Evolutionary conservation across 2,888 invertebrate species (phyloP), one percentile per base, ranked within the genome.

Genomic region (Apoda limacodes): DNA sequence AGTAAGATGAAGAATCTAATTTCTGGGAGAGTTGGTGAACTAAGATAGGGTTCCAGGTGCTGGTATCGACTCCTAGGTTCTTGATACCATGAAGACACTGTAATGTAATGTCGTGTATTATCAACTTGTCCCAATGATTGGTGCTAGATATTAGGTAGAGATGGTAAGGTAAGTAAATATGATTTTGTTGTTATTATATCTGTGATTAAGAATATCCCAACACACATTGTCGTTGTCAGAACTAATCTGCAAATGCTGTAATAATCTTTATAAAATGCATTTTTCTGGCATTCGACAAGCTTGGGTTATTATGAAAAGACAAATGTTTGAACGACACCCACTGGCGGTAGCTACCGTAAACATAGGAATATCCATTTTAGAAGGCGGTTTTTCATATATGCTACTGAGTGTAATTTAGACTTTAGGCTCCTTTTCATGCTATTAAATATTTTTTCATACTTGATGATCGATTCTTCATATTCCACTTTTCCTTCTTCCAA

Each of bases 291-390:
- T n/a, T n/a, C n/a, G n/a, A n/a, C n/a, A n/a, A n/a, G n/a, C n/a
- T n/a, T n/a, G n/a, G n/a, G n/a, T n/a, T n/a, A n/a, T n/a, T n/a
- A n/a, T 34, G 21, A 3, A 5, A 19, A 9, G 28, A 35, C 4
- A 35, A 12, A 14, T 34, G 30, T n/a, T 34, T 24, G 32, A 30
- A 20, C 9, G 30, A 21, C 9, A 15, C 9, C 27, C 25, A 22
- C 20, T 27, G 9, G 9, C 26, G 14, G 10, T 35, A 35, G 9
- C 9, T 19, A 9, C 19, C 19, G 19, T 6, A 9, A 19, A n/a
- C n/a, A n/a, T 24, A 14, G 33, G 33, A 2, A 33, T 12, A 4
- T 33, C 33, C 17, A 33, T 11, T 33, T 24, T 21, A 3, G 33
- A 28, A 4, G 28, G 28, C 2, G 23, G 9, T 11, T 32, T 32